These are phyloP conservation scores for Ahaetulla prasina DNA, from an alignment of 2,113 vertebrate genomes.

Conservation along the genomic window DNA sequence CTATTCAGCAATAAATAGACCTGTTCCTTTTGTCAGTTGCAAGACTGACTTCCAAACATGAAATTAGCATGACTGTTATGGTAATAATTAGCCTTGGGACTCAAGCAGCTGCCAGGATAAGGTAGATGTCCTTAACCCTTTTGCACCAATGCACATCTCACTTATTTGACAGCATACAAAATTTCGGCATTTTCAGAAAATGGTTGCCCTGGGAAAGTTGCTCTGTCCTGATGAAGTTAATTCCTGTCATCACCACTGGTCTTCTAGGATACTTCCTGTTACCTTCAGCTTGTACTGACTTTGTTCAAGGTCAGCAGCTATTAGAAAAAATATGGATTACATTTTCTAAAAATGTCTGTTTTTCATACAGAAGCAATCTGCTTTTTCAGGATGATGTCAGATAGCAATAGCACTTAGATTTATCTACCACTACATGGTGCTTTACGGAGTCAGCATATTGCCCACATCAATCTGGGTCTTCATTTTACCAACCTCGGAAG, in stretches of 20 bases:
- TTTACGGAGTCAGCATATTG: no score
- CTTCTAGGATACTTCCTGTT: background rate
- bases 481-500: no score
- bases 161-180: background rate
- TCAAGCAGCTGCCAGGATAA: background rate
- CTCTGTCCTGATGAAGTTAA: background rate
- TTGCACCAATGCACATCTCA: background rate
- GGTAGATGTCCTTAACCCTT: background rate
- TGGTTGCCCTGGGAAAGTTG: background rate
- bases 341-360: background rate
- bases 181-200: background rate
- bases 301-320: background rate
- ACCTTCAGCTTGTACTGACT: background rate
- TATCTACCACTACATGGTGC: no score
- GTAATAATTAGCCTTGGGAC: background rate
- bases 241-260: background rate
- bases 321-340: background rate
- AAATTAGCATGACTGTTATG: background rate
- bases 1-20: background rate
- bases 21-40: background rate
- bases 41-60: background rate
- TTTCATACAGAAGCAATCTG: background rate
- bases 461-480: no score
- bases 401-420: background rate
- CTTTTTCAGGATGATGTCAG: background rate